Percentiles rank a stretch among this genome's conserved stretches.
Evolutionary conservation across 2,888 invertebrate species (phyloP).

Genomic region (Neoitamus cyanurus): DNA sequence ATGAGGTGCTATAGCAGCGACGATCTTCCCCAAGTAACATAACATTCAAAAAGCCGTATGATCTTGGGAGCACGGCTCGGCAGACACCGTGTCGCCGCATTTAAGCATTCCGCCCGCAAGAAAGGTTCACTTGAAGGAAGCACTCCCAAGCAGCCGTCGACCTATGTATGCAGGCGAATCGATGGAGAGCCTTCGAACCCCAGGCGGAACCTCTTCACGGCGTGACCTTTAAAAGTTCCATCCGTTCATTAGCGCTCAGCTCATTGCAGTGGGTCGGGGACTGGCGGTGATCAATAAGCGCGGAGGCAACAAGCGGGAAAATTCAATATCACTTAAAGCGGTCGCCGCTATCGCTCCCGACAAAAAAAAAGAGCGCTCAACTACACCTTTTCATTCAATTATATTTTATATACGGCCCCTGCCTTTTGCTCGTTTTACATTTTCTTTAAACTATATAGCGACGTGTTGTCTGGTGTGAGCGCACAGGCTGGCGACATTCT

Average conservation of each 20-base stretch:
- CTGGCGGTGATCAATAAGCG: slow-evolving; percentile 12
- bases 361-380: slow-evolving; percentile 28
- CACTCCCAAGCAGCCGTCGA: neutral
- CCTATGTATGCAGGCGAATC: neutral
- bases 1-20: neutral
- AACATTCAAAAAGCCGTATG: neutral
- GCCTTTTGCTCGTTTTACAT: slow-evolving; percentile 37
- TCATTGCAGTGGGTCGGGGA: neutral
- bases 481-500: slow-evolving; percentile 91
- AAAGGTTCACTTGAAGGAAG: neutral
- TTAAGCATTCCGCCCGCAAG: neutral
- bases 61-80: neutral
- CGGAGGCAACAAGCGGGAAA: slow-evolving; percentile 3
- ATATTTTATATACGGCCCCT: slow-evolving; percentile 29
- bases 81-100: neutral
- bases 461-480: slow-evolving; percentile 80
- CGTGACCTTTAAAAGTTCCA: slow-evolving; percentile 10
- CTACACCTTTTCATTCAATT: slow-evolving; percentile 52
- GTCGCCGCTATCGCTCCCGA: neutral
- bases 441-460: slow-evolving; percentile 63
- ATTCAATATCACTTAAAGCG: slow-evolving; percentile 30
- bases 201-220: neutral
- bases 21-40: neutral
- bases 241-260: neutral
- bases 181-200: neutral